Conservation (phyloP, 1,140 invertebrate genomes). For the Meteorus sp. region DNA sequence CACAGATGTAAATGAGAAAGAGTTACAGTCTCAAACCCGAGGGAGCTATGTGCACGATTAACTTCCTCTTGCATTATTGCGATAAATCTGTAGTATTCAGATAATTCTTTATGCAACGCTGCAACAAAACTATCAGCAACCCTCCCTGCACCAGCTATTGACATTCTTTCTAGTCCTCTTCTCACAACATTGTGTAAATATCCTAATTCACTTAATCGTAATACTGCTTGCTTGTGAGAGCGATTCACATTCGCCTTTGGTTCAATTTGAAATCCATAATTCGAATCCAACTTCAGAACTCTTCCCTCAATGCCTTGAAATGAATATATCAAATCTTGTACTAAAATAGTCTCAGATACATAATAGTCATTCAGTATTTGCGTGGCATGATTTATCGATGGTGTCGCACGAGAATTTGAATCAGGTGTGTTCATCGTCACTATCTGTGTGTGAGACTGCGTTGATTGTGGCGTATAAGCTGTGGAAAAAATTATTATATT, state of each 20-base stretch:
- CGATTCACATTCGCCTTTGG: conserved; percentile 57
- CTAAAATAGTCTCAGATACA: conserved; percentile 60
- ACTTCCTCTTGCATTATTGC: conserved; percentile 78
- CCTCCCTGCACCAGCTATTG: conserved; percentile 65
- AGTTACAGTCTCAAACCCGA: conserved; percentile 64
- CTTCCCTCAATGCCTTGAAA: conserved; percentile 83
- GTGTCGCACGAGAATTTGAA: conserved; percentile 29
- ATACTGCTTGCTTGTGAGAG: conserved; percentile 60
- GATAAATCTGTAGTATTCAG: conserved; percentile 84
- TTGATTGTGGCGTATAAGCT: conserved; percentile 45
- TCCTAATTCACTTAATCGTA: conserved; percentile 81
- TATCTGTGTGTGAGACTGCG: conserved; percentile 40
- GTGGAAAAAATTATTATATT: conserved; percentile 24
- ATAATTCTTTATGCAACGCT: conserved; percentile 82
- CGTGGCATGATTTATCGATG: conserved; percentile 32
- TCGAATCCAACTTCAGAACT: conserved; percentile 70
- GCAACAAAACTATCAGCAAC: conserved; percentile 86
- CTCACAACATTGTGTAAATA: conserved; percentile 82
- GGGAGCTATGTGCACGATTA: conserved; percentile 59
- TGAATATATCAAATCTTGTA: conserved; percentile 78
- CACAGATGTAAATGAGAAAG: conserved; percentile 78
- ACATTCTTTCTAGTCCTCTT: conserved; percentile 67
- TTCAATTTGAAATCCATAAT: conserved; percentile 70
- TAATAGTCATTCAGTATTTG: conserved; percentile 49
- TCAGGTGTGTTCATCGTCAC: conserved; percentile 39